Conservation (phyloP, 2,113 vertebrate species). For the Nerophis ophidion region DNA sequence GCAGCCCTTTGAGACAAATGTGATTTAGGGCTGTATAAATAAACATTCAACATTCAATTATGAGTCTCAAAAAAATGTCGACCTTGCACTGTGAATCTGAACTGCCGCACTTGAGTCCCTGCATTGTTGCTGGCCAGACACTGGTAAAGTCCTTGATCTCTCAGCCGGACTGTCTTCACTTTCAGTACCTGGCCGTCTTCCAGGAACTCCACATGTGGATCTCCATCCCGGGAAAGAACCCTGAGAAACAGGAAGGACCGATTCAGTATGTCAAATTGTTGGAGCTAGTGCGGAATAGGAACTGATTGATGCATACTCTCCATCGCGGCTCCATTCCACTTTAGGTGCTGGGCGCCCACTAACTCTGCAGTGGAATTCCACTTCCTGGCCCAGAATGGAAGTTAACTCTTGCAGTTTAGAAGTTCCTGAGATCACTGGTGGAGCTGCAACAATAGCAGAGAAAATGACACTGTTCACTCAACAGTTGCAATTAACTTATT, state of each 20-base stretch:
- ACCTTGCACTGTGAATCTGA: slow-evolving; percentile 77
- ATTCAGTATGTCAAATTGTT: not conserved
- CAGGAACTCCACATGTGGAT: slow-evolving; percentile 70
- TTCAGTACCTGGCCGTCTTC: slow-evolving; percentile 75
- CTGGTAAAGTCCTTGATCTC: slow-evolving; percentile 79
- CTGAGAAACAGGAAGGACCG: slow-evolving; percentile 45
- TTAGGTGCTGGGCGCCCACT: slow-evolving; percentile 72
- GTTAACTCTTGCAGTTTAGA: slow-evolving; percentile 71
- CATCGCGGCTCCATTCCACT: slow-evolving; percentile 83
- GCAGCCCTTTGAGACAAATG: no score
- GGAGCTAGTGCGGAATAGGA: slow-evolving; percentile 5
- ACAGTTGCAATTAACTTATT: not conserved
- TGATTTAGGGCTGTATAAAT: no score
- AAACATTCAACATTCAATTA: no score
- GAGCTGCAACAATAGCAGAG: slow-evolving; percentile 56
- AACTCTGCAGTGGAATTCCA: slow-evolving; percentile 73
- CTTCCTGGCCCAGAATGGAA: slow-evolving; percentile 65
- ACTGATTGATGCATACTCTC: slow-evolving; percentile 70
- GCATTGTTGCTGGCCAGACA: slow-evolving; percentile 81
- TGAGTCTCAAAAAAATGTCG: not conserved
- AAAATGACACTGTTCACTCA: not conserved
- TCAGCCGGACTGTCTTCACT: slow-evolving; percentile 66
- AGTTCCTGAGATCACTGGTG: slow-evolving; percentile 74
- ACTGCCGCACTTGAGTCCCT: slow-evolving; percentile 78
- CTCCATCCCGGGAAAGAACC: slow-evolving; percentile 64